Conservation (phyloP, 2,113 vertebrate species). For the Coptodon rendalli region DNA sequence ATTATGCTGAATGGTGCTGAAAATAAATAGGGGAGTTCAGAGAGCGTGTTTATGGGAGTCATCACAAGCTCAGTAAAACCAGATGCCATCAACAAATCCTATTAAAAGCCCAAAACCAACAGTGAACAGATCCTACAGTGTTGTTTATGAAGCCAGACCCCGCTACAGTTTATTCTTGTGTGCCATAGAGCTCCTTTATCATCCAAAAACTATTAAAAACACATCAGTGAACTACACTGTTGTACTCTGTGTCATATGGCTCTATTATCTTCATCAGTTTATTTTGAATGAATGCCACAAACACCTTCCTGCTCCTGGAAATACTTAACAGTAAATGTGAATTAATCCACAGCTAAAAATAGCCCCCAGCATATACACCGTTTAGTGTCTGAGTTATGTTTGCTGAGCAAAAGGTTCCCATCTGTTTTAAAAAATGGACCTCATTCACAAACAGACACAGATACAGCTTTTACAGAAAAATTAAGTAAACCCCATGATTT, state of each 20-base stretch:
- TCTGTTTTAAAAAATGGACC: background rate
- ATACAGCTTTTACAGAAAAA: background rate
- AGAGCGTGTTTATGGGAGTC: background rate
- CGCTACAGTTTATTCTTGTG: background rate
- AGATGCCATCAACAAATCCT: background rate
- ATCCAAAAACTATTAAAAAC: background rate
- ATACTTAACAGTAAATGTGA: background rate
- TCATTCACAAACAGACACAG: background rate
- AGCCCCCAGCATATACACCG: background rate
- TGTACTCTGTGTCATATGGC: background rate
- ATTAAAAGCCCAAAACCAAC: background rate
- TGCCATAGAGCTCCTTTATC: background rate
- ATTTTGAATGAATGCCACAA: background rate
- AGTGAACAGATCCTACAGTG: background rate
- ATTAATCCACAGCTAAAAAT: background rate
- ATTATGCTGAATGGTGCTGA: background rate
- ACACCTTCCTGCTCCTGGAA: background rate
- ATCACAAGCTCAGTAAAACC: background rate
- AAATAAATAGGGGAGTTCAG: background rate
- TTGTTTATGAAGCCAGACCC: background rate
- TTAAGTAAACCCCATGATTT: background rate
- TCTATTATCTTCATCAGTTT: background rate
- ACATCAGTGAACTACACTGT: background rate
- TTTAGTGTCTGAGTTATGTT: background rate
- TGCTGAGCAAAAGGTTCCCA: background rate